phyloP scores from a whole-genome alignment of 2,113 vertebrate genomes.

The Thoracochromis brauschi region DNA sequence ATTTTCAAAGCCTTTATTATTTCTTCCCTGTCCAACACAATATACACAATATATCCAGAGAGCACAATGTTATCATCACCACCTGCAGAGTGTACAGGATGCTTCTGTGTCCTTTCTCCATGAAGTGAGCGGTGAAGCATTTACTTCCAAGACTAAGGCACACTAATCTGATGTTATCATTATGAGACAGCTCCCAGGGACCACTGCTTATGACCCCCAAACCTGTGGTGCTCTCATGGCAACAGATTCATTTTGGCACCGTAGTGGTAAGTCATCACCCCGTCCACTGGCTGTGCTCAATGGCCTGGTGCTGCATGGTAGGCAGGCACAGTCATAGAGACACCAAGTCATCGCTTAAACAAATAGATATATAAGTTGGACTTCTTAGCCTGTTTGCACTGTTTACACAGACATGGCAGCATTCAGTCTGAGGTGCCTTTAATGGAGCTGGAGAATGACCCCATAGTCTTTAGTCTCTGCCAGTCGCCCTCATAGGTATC shows the following conservation, averaged over 20 bases:
- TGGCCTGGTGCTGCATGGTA: conserved; percentile 82
- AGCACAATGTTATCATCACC: conserved; percentile 56
- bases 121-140: conserved; percentile 56
- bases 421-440: conserved; percentile 23
- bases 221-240: conserved; percentile 61
- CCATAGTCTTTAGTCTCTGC: conserved; percentile 4
- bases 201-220: conserved; percentile 60
- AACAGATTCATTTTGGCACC: conserved; percentile 49
- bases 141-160: conserved; percentile 56
- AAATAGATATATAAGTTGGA: conserved; percentile 58
- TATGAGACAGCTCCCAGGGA: conserved; percentile 59
- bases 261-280: conserved; percentile 65
- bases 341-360: conserved; percentile 65
- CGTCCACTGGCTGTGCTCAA: conserved; percentile 90
- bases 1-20: conserved; percentile 59
- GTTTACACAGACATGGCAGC: conserved; percentile 35
- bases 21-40: conserved; percentile 32
- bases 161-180: conserved; percentile 70
- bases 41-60: conserved; percentile 36
- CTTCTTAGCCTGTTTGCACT: conserved; percentile 19
- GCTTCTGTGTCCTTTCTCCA: conserved; percentile 29
- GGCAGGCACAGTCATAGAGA: conserved; percentile 50
- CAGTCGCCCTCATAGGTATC: background rate
- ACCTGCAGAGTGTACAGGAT: conserved; percentile 51
- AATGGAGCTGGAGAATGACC: conserved; percentile 32